Evolutionary conservation across 2,113 vertebrate genomes (phyloP), one percentile per base, ranked within the genome.

Genomic region (Verasper variegatus): DNA sequence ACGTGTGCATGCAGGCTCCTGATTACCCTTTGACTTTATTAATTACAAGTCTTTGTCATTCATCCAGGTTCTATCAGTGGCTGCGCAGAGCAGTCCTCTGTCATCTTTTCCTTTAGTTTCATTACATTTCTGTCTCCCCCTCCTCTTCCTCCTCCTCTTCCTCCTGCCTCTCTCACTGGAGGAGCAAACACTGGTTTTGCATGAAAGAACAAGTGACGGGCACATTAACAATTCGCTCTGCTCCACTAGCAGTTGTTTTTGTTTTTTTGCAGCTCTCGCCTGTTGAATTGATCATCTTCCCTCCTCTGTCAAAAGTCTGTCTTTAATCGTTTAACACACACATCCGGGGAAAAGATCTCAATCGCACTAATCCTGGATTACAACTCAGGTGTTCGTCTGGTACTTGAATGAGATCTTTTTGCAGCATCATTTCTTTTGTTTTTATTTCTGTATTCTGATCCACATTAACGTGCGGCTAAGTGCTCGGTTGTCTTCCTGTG

Each of bases 291-390:
- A 68, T 65, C 58, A 20, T 68, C 59, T 63, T 62, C 59, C 49
- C 31, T 31, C 40, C 65, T 64, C 31, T 1, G 68, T 69, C 73
- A 86, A 87, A 15, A 82, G 57, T 62, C 66, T 63, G 81, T 17
- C 2, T 69, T 58, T 79, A 81, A 85, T 86, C 55, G 35, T 76
- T 76, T 62, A 35, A 69, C 55, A 78, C 67, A 74, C 57, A 71
- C 17, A 76, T 47, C 15, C 14, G 26, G 73, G 71, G 60, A 67
- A 74, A 9, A 85, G 82, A 89, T 89, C 65, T 35, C 84, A 85
- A 89, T 91, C 80, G 40, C 68, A 68, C 71, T 88, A 88, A 91
- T 88, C 82, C 82, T 35, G 84, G 88, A 91, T 88, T 87, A 89
- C 68, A 68, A 40, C 64, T 61, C 70, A 1, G 73, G 51, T n/a